Percentiles rank a stretch among this genome's conserved stretches.
Evolutionary conservation across 2,113 vertebrate genomes (phyloP).

Genomic region (Larimichthys polyactis): DNA sequence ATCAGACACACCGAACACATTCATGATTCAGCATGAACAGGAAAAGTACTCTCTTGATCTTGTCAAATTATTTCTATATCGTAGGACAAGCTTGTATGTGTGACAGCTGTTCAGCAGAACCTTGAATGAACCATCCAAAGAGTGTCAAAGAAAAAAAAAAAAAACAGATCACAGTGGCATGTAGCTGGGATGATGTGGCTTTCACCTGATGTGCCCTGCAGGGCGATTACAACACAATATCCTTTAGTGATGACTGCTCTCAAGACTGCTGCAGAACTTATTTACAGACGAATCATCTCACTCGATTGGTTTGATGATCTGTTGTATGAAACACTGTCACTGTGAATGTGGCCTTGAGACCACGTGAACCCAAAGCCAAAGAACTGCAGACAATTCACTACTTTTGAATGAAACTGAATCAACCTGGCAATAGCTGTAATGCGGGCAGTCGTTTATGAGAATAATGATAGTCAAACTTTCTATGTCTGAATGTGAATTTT

Average conservation of each 20-base stretch:
- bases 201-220: slow-evolving; percentile 40
- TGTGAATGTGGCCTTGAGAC: slow-evolving; percentile 7
- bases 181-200: slow-evolving; percentile 4
- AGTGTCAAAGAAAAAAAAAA: neutral
- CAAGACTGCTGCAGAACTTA: slow-evolving; percentile 16
- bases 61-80: slow-evolving; percentile 27
- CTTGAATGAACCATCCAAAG: slow-evolving; percentile 8
- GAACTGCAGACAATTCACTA: neutral
- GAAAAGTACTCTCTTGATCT: slow-evolving; percentile 6
- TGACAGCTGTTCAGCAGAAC: slow-evolving; percentile 32
- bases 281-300: slow-evolving; percentile 29
- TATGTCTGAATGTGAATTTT: neutral
- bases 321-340: slow-evolving; percentile 1
- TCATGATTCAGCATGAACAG: slow-evolving; percentile 34
- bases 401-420: neutral
- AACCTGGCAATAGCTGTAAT: neutral
- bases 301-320: slow-evolving; percentile 34
- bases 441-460: neutral
- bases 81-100: neutral
- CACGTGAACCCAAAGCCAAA: slow-evolving; percentile 3
- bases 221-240: slow-evolving; percentile 21
- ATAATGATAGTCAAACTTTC: neutral
- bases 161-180: slow-evolving; percentile 6
- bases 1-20: neutral
- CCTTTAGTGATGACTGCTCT: slow-evolving; percentile 38